These are phyloP conservation scores for Chaetorhynchus papuensis DNA, from an alignment of 2,113 vertebrate species.

Conservation along the genomic window DNA sequence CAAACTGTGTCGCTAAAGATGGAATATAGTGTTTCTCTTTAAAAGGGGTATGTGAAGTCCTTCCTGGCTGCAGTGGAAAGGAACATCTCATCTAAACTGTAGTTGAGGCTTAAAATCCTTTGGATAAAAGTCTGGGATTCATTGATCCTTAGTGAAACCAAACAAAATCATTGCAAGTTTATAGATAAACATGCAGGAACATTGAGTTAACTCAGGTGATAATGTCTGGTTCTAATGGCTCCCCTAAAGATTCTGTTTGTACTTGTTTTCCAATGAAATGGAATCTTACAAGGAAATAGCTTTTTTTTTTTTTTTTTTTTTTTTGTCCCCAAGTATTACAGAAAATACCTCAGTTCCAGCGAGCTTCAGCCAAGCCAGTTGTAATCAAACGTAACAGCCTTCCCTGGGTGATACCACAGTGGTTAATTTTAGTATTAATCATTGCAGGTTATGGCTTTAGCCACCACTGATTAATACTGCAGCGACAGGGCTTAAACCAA, in stretches of 20 bases:
- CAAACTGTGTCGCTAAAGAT: background rate
- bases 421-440: background rate
- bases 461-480: background rate
- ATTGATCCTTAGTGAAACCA: background rate
- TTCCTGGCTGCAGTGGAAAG: background rate
- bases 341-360: background rate
- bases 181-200: background rate
- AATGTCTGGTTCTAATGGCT: background rate
- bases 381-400: accelerated
- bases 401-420: background rate
- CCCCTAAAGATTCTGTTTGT: background rate
- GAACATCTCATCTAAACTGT: background rate
- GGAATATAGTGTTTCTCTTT: background rate
- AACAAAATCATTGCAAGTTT: background rate
- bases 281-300: background rate
- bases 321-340: background rate
- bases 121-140: background rate
- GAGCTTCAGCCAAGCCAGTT: background rate
- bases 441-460: background rate
- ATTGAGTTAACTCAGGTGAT: background rate
- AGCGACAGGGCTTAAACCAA: background rate
- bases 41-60: background rate
- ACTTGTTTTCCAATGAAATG: background rate
- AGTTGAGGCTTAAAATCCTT: background rate
- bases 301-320: background rate